Conservation (phyloP, 2,888 invertebrate species). For the Drosophila neonasuta region DNA sequence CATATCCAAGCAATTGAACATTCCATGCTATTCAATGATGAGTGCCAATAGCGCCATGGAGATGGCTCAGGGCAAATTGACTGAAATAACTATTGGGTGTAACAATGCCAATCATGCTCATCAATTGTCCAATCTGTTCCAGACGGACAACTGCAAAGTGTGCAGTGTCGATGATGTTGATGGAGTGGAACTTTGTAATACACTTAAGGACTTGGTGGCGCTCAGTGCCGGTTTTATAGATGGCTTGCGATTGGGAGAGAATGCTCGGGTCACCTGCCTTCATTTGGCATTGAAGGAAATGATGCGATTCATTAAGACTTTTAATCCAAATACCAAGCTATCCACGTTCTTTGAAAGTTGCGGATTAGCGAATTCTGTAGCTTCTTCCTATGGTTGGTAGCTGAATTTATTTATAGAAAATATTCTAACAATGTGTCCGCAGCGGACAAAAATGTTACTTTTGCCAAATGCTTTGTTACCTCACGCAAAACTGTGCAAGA, state of each 20-base stretch:
- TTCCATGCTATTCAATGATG: constrained; percentile 97
- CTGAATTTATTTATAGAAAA: not conserved
- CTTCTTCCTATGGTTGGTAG: constrained; percentile 93
- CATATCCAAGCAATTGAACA: constrained; percentile 90
- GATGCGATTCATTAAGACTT: constrained; percentile 96
- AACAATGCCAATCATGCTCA: constrained; percentile 89
- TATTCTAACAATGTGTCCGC: not conserved
- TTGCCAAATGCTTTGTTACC: constrained; percentile 90
- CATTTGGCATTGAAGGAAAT: constrained; percentile 98
- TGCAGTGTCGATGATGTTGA: constrained; percentile 96
- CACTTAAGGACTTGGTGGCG: constrained; percentile 99
- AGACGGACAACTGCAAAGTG: constrained; percentile 96
- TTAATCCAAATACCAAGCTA: constrained; percentile 93
- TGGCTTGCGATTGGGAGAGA: constrained; percentile 95
- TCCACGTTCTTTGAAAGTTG: constrained; percentile 98
- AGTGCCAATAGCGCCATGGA: constrained; percentile 98
- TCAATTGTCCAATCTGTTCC: constrained; percentile 91
- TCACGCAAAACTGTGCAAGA: constrained; percentile 93
- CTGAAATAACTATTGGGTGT: constrained; percentile 98
- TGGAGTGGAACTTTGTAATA: constrained; percentile 98
- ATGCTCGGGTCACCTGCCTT: constrained; percentile 98
- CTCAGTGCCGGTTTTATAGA: constrained; percentile 98
- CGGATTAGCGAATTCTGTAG: constrained; percentile 97
- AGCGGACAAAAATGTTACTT: constrained; percentile 63
- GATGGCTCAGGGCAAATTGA: constrained; percentile 97